Evolutionary conservation across 2,888 invertebrate genomes (phyloP).

Genomic region (Eledona agricola): DNA sequence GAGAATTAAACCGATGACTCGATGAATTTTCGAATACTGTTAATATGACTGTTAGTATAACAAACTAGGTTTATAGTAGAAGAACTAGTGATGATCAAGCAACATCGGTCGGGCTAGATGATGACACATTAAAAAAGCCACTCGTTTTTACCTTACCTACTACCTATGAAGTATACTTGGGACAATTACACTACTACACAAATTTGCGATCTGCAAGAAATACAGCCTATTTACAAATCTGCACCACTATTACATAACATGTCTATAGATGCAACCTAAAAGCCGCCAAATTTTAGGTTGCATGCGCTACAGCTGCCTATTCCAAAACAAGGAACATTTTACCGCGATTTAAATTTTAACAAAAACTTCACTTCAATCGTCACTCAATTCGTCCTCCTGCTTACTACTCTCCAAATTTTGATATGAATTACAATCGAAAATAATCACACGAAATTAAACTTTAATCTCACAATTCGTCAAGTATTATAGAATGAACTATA

Average conservation of each 20-base stretch:
- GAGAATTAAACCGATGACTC: slow-evolving; percentile 11
- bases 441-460: slow-evolving; percentile 10
- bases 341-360: slow-evolving; percentile 21
- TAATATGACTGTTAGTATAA: slow-evolving; percentile 20
- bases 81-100: slow-evolving; percentile 17
- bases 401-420: slow-evolving; percentile 32
- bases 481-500: slow-evolving; percentile 18
- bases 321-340: slow-evolving; percentile 28
- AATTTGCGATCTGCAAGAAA: slow-evolving; percentile 37
- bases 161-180: slow-evolving; percentile 24
- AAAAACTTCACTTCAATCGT: slow-evolving; percentile 14
- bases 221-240: slow-evolving; percentile 20
- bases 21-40: slow-evolving; percentile 21
- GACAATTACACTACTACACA: slow-evolving; percentile 34
- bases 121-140: slow-evolving; percentile 24
- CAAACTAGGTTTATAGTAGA: slow-evolving; percentile 11
- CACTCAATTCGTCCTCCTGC: slow-evolving; percentile 15
- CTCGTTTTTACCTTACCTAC: slow-evolving; percentile 29
- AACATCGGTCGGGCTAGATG: slow-evolving; percentile 4
- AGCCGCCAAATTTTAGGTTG: slow-evolving; percentile 1
- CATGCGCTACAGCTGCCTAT: slow-evolving; percentile 5
- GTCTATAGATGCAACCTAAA: background rate
- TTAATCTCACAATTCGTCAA: slow-evolving; percentile 31
- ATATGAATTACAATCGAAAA: slow-evolving; percentile 6
- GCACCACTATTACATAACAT: background rate